Conservation (phyloP, 2,888 invertebrate species). For the Cacoxenus indagator region DNA sequence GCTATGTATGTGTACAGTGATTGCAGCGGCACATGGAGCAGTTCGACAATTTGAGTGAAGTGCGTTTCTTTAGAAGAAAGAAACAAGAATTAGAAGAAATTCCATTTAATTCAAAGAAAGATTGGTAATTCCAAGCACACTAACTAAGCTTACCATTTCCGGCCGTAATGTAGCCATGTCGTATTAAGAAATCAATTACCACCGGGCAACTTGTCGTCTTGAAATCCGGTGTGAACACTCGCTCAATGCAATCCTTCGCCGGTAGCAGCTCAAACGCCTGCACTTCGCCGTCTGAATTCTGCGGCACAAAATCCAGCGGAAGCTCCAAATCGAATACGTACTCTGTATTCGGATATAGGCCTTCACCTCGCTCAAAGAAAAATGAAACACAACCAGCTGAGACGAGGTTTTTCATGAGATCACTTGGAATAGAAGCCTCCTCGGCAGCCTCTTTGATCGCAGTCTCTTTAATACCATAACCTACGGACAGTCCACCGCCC, state of each 20-base stretch:
- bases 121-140: background rate
- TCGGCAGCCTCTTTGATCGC: slow-evolving; percentile 94
- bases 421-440: slow-evolving; percentile 90
- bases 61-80: slow-evolving; percentile 80
- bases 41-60: slow-evolving; percentile 86
- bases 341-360: slow-evolving; percentile 94
- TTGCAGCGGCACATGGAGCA: slow-evolving; percentile 89
- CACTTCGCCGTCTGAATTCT: slow-evolving; percentile 94
- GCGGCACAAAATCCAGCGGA: slow-evolving; percentile 90
- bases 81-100: background rate
- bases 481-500: slow-evolving; percentile 91
- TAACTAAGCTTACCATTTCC: slow-evolving; percentile 82
- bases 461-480: slow-evolving; percentile 89
- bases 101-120: background rate
- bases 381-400: slow-evolving; percentile 73
- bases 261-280: slow-evolving; percentile 90
- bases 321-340: slow-evolving; percentile 94
- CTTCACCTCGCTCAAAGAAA: slow-evolving; percentile 93
- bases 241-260: slow-evolving; percentile 85
- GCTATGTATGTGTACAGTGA: slow-evolving; percentile 78
- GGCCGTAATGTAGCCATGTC: slow-evolving; percentile 89
- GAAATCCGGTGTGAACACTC: slow-evolving; percentile 86
- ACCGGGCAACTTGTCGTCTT: slow-evolving; percentile 96
- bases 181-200: slow-evolving; percentile 90
- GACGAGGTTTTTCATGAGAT: slow-evolving; percentile 76